Evolutionary conservation across 1,140 invertebrate genomes (phyloP), one percentile per base, ranked within the genome.

Genomic region (Ridgeia piscesae): DNA sequence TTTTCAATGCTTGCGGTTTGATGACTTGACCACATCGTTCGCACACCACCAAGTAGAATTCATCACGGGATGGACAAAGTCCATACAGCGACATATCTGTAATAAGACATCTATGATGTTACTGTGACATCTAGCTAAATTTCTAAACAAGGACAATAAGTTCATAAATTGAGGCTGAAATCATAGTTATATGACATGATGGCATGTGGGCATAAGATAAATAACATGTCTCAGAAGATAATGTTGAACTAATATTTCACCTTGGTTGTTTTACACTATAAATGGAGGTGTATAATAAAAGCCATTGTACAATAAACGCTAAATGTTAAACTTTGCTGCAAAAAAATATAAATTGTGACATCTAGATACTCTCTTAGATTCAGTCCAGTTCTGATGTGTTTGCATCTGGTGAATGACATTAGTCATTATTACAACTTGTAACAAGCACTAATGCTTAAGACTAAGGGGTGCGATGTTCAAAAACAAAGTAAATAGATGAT

Each of bases 61-160:
- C 96, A 95, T 96, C 96, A 94, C 95, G 95, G 35, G 96, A 95
- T 91, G 96, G 96, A 95, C 96, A 96, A 42, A 96, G 94, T 33
- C 96, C 96, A 96, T 96, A 96, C 88, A 96, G 94, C 92, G 94
- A 92, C 95, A 96, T 96, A 95, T 97, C 96, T 97, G 95, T 90
- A 96, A 95, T 91, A 92, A 92, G 34, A 92, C 91, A 91, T 48
- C 89, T 34, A 33, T 6, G 34, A 90, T 42, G 35, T 90, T 90
- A 42, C 42, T 42, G 42, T 42, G 35, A 90, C 89, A 90, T 33
- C n/a, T 9, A 42, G 35, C 21, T 90, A 77, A 77, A 77, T 21
- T 14, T 27, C 14, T 21, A 77, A 77, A 77, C 58, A 31, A 77
- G 58, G 58, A 21, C 27, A 77, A 77, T 21, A 4, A 21, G 8